Evolutionary conservation across 2,888 invertebrate species (phyloP).

Genomic region (Masnerella sp.): DNA sequence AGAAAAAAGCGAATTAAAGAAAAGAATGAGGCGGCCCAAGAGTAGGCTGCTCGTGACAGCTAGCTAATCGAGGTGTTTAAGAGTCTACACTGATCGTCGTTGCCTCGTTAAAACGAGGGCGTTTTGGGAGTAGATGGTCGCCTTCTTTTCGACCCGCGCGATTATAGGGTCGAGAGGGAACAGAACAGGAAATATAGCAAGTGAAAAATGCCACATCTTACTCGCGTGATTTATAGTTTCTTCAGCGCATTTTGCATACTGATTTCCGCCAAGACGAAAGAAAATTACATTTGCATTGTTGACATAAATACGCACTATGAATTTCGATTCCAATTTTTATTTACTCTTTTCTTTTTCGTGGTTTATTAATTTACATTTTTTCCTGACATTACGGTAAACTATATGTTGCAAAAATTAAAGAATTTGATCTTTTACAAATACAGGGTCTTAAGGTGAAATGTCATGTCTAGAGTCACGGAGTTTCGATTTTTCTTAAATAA

Average conservation of each 20-base stretch:
- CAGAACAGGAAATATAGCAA: constrained; percentile 60
- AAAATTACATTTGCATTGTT: constrained; percentile 47
- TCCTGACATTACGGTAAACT: no score
- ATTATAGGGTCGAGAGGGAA: constrained; percentile 72
- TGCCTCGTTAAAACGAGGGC: constrained; percentile 76
- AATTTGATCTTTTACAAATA: no score
- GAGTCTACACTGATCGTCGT: constrained; percentile 77
- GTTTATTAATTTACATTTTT: no score
- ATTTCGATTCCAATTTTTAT: constrained; percentile 10
- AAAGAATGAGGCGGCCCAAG: constrained; percentile 57
- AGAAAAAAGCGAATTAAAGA: constrained; percentile 60
- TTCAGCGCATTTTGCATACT: constrained; percentile 71
- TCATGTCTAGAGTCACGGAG: no score
- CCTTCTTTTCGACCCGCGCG: constrained; percentile 75
- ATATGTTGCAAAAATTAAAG: no score
- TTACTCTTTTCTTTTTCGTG: no score
- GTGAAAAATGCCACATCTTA: constrained; percentile 65
- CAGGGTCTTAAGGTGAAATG: no score
- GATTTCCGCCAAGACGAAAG: constrained; percentile 63
- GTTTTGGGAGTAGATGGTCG: constrained; percentile 64
- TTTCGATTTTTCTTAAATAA: no score
- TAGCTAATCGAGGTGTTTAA: constrained; percentile 78
- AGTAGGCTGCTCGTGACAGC: constrained; percentile 76
- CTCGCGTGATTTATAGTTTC: constrained; percentile 70
- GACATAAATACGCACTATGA: constrained; percentile 24